Conservation (phyloP, 1,140 invertebrate genomes). For the Rhyacophila brunnea region DNA sequence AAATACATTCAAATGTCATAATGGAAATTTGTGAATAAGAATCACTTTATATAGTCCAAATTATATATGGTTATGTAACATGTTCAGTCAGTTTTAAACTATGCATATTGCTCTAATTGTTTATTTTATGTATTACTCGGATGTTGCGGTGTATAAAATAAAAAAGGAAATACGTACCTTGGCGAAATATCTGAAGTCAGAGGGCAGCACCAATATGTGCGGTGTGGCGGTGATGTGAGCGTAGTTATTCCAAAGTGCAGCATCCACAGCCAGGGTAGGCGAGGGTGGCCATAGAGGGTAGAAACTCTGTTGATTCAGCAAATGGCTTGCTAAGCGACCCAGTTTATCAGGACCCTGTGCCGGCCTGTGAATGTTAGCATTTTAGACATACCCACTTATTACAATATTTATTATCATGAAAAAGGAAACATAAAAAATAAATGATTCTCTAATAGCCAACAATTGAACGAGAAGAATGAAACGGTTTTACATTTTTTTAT, state of each 20-base stretch:
- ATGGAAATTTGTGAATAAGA: too few species aligned
- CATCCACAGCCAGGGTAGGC: constrained; percentile 67
- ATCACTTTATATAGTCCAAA: too few species aligned
- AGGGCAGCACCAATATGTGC: constrained; percentile 81
- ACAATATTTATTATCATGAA: too few species aligned
- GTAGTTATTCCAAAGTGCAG: constrained; percentile 65
- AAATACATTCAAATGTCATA: too few species aligned
- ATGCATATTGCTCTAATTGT: too few species aligned
- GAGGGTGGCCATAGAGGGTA: constrained; percentile 80
- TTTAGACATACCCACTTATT: not conserved
- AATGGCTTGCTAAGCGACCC: constrained; percentile 68
- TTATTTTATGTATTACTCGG: too few species aligned
- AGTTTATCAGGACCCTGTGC: constrained; percentile 60
- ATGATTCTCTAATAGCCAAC: too few species aligned
- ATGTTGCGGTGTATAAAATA: too few species aligned
- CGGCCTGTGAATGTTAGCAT: constrained; percentile 35
- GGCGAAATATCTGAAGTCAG: constrained; percentile 78
- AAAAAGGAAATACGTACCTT: constrained; percentile 65
- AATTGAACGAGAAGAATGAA: too few species aligned
- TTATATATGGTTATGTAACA: too few species aligned
- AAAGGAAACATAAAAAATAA: too few species aligned
- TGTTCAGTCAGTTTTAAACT: too few species aligned
- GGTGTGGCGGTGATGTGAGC: constrained; percentile 68
- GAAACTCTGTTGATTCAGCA: constrained; percentile 75
- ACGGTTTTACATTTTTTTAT: not conserved